A percentile compares a stretch with the other conserved stretches of the same genome.
Conservation (phyloP, 2,113 vertebrate species). For the Redunca redunca region DNA sequence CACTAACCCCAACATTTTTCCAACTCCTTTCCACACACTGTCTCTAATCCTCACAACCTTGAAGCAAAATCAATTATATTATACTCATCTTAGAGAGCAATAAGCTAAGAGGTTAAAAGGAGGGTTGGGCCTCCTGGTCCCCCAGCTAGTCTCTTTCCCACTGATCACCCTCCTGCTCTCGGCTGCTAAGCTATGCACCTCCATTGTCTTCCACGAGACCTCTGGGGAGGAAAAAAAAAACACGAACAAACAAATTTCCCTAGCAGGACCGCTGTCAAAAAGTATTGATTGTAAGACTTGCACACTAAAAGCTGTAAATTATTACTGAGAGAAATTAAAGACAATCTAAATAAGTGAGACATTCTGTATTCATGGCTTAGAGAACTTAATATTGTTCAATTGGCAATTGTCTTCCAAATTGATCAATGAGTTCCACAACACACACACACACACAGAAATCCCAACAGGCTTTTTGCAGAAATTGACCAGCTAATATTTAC, state of each 20-base stretch:
- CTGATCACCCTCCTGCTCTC: background rate
- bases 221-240: background rate
- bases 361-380: background rate
- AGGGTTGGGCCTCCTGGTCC: background rate
- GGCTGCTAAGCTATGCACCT: background rate
- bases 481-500: background rate
- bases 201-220: background rate
- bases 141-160: background rate
- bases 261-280: background rate
- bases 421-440: background rate
- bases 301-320: background rate
- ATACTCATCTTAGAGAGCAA: background rate
- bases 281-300: background rate
- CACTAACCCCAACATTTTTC: background rate
- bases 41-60: background rate
- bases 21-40: background rate
- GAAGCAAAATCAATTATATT: background rate
- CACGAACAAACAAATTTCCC: background rate
- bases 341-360: background rate
- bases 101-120: background rate
- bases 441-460: background rate
- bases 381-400: background rate
- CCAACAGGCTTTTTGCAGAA: background rate
- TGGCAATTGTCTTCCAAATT: background rate
- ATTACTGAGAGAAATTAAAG: background rate